phyloP scores from a whole-genome alignment of 2,797 vertebrate genomes.

The Argentina silus region DNA sequence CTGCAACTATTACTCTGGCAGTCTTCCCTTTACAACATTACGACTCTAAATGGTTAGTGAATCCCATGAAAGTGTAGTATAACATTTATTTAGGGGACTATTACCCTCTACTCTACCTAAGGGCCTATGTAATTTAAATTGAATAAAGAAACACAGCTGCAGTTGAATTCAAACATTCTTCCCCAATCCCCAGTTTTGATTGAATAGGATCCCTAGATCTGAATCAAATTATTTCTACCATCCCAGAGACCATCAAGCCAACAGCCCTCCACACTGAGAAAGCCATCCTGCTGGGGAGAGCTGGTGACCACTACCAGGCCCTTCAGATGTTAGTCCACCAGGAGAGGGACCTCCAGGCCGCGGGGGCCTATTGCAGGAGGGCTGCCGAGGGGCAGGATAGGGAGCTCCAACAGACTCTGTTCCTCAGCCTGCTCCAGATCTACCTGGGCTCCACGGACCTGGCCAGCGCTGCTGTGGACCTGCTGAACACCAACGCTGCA shows the following conservation, averaged over 20 bases:
- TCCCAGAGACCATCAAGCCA: slow-evolving; percentile 60
- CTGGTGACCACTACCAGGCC: slow-evolving; percentile 64
- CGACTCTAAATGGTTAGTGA: slow-evolving; percentile 61
- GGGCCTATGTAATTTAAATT: too few relatives aligned
- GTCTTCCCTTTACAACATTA: slow-evolving; percentile 62
- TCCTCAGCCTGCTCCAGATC: slow-evolving; percentile 64
- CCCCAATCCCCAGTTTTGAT: not conserved
- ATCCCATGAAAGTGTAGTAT: not conserved
- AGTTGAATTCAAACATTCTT: not conserved
- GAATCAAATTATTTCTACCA: not conserved
- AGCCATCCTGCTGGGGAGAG: slow-evolving; percentile 67
- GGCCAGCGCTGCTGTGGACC: slow-evolving; percentile 54
- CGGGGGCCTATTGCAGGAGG: slow-evolving; percentile 71
- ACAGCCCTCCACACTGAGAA: slow-evolving; percentile 66
- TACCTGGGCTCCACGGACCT: slow-evolving; percentile 58
- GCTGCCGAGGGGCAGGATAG: slow-evolving; percentile 46
- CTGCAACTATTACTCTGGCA: slow-evolving; percentile 73
- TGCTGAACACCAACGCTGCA: slow-evolving; percentile 63
- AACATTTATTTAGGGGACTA: not conserved
- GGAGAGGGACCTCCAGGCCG: slow-evolving; percentile 54
- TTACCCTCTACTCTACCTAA: not conserved
- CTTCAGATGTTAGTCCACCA: slow-evolving; percentile 68
- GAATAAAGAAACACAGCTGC: too few relatives aligned
- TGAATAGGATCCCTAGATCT: slow-evolving; percentile 1
- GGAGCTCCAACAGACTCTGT: slow-evolving; percentile 48